phyloP scores from a whole-genome alignment of 37 sponge, comb jelly and placozoan species.

The Oopsacas minuta region DNA sequence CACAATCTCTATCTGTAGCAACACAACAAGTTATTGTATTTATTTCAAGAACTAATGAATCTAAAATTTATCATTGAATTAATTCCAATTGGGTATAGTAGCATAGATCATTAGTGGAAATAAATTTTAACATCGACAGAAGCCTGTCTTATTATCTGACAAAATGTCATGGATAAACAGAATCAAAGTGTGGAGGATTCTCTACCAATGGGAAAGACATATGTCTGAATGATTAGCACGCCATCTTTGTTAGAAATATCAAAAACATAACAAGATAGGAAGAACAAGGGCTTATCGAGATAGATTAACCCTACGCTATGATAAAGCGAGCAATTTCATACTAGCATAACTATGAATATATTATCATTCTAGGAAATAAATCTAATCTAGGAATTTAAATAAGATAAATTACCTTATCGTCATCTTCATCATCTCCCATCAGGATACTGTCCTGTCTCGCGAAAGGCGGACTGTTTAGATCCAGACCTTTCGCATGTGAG shows the following conservation, averaged over 20 bases:
- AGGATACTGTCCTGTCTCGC: background rate
- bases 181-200: no score
- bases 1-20: no score
- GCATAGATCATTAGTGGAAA: no score
- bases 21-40: no score
- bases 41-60: no score
- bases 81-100: no score
- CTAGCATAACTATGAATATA: background rate
- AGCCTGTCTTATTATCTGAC: background rate
- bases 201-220: no score
- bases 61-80: no score
- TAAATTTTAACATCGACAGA: background rate
- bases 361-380: background rate
- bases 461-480: background rate
- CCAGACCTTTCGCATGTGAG: constrained; percentile 15
- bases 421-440: constrained; percentile 8
- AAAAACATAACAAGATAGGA: background rate
- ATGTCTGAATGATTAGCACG: no score
- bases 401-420: background rate
- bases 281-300: background rate
- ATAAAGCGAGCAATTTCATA: background rate
- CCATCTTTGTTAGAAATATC: no score
- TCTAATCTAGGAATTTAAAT: background rate
- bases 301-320: background rate
- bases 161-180: no score